Evolutionary conservation across 2,113 vertebrate species (phyloP).

Genomic region (Nyctereutes procyonoides): DNA sequence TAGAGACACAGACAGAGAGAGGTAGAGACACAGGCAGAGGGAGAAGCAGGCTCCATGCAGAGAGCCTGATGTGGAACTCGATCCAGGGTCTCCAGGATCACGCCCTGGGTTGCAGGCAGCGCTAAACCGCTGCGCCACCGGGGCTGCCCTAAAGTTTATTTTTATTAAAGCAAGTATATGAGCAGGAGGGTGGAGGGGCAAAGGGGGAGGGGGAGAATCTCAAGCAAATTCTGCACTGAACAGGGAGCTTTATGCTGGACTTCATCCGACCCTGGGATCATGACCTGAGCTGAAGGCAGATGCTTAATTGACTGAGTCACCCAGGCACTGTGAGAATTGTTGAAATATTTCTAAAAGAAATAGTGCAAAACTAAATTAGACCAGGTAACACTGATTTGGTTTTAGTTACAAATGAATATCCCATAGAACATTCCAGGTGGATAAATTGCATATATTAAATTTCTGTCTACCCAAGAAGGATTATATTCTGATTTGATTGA

Average conservation of each 20-base stretch:
- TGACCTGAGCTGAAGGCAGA: background rate
- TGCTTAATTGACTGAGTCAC: background rate
- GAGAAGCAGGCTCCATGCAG: no score
- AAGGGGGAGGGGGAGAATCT: background rate
- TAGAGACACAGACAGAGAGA: no score
- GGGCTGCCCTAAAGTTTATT: background rate
- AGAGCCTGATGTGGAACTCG: no score
- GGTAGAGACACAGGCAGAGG: no score
- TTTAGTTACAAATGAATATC: conserved; percentile 55
- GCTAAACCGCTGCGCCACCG: no score
- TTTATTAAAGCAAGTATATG: background rate
- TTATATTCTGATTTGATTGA: conserved; percentile 41
- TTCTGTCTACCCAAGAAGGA: conserved; percentile 21
- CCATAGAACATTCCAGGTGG: background rate
- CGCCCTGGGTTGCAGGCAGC: no score
- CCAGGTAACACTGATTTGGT: background rate
- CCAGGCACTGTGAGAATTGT: background rate
- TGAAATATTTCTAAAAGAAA: conserved; percentile 5
- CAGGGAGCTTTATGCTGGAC: background rate
- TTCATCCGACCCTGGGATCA: background rate
- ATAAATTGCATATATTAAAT: conserved; percentile 10
- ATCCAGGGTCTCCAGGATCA: no score
- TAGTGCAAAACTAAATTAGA: conserved; percentile 47
- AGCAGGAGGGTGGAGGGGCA: background rate
- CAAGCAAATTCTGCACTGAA: background rate